Conservation (phyloP, 2,888 invertebrate species). For the Ormyrus pomaceus region DNA sequence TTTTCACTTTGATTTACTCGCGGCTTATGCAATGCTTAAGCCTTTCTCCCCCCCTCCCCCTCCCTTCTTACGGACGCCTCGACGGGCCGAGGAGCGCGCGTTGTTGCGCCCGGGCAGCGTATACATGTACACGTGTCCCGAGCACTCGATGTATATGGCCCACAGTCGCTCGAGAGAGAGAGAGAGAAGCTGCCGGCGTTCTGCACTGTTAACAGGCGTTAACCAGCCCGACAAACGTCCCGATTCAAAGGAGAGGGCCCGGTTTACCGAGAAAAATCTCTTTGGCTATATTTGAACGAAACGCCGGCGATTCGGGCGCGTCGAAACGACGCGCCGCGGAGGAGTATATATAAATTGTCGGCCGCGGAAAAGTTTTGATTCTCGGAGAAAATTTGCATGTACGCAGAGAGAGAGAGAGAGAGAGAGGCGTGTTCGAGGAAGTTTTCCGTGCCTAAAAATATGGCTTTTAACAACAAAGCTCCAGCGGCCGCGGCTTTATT, state of each 20-base stretch:
- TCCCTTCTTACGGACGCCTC: too few relatives aligned
- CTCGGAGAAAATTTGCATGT: constrained; percentile 20
- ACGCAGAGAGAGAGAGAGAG: not conserved
- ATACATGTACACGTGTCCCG: not conserved
- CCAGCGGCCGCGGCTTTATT: not conserved
- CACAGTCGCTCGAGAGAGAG: not conserved
- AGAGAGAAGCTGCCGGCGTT: not conserved
- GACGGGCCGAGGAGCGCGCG: too few relatives aligned
- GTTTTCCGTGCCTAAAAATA: not conserved
- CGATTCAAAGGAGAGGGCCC: not conserved
- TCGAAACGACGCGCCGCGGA: not conserved
- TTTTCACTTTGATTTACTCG: too few relatives aligned
- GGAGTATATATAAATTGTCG: not conserved
- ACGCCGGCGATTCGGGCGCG: too few relatives aligned
- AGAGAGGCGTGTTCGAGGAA: not conserved
- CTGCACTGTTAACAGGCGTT: constrained; percentile 27
- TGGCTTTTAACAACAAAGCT: too few relatives aligned
- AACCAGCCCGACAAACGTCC: constrained; percentile 45
- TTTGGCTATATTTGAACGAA: too few relatives aligned
- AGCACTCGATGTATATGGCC: not conserved
- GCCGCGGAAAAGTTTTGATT: not conserved
- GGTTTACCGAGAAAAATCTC: too few relatives aligned
- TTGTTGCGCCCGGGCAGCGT: too few relatives aligned
- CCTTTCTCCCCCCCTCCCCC: too few relatives aligned
- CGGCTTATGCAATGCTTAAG: too few relatives aligned